phyloP scores from a whole-genome alignment of 1,140 invertebrate species.

The Hypothenemus hampei region DNA sequence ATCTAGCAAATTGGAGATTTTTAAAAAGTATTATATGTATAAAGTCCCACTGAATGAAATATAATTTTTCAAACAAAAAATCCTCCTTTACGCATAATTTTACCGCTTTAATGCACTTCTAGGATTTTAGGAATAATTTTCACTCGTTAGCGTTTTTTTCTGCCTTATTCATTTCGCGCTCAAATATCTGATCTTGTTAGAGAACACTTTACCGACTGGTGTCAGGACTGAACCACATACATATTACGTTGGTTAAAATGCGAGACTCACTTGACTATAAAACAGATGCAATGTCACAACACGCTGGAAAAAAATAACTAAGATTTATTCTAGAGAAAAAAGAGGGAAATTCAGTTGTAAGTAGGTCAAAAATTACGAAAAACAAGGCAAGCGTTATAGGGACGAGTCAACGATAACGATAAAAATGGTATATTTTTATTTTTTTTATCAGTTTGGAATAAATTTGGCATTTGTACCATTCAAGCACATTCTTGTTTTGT shows the following conservation, averaged over 20 bases:
- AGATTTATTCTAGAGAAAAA: slow-evolving; percentile 4
- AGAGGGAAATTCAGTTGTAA: slow-evolving; percentile 16
- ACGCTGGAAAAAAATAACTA: slow-evolving; percentile 57
- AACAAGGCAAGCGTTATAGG: no score
- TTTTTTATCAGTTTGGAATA: no score
- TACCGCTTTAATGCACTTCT: slow-evolving; percentile 78
- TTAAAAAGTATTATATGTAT: no score
- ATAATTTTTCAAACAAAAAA: slow-evolving; percentile 65
- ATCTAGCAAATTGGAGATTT: no score
- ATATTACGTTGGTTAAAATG: slow-evolving; percentile 87
- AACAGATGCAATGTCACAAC: slow-evolving; percentile 75
- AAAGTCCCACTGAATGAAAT: no score
- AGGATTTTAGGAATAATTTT: slow-evolving; percentile 86
- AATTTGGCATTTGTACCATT: no score
- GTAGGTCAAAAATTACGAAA: slow-evolving; percentile 13
- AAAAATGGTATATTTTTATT: no score
- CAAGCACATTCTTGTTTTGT: no score
- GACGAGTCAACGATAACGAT: no score
- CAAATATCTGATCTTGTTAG: slow-evolving; percentile 81
- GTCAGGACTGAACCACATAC: slow-evolving; percentile 86
- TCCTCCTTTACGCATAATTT: slow-evolving; percentile 94
- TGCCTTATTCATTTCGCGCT: slow-evolving; percentile 85
- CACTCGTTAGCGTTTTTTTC: slow-evolving; percentile 89
- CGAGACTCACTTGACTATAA: slow-evolving; percentile 81
- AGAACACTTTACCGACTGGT: slow-evolving; percentile 89